Conservation (phyloP, 2,113 vertebrate genomes). For the Mesoclemmys tuberculata region DNA sequence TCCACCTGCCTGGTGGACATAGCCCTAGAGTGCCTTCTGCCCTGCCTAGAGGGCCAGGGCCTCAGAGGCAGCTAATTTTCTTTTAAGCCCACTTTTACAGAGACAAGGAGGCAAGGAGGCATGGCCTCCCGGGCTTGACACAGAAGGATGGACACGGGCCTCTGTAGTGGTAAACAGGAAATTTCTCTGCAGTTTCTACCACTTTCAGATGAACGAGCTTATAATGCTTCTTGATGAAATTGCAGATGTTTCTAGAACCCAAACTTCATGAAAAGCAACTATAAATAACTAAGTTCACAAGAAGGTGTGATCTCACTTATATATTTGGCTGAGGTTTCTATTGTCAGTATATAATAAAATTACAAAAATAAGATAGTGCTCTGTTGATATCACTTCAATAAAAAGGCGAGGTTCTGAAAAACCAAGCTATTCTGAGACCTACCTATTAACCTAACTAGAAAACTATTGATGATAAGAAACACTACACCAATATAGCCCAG, state of each 20-base stretch:
- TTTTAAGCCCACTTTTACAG: too few relatives aligned
- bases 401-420: not conserved
- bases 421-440: not conserved
- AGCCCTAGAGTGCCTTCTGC: too few relatives aligned
- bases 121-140: too few relatives aligned
- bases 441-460: accelerated
- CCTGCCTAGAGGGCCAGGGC: too few relatives aligned
- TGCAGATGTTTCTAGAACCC: not conserved
- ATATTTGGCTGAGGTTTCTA: not conserved
- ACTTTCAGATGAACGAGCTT: accelerated
- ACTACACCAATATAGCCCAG: accelerated
- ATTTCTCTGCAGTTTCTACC: not conserved
- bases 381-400: not conserved
- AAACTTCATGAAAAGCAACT: not conserved
- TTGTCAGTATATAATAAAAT: not conserved
- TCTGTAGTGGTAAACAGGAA: accelerated
- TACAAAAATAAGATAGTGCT: not conserved
- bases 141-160: too few relatives aligned
- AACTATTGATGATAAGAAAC: accelerated
- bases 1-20: too few relatives aligned
- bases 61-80: too few relatives aligned
- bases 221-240: not conserved
- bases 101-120: too few relatives aligned
- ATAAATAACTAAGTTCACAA: not conserved
- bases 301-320: not conserved